Percentiles rank a stretch among this genome's conserved stretches.
Evolutionary conservation across 2,888 invertebrate species (phyloP).

Genomic region (Clusia tigrina): DNA sequence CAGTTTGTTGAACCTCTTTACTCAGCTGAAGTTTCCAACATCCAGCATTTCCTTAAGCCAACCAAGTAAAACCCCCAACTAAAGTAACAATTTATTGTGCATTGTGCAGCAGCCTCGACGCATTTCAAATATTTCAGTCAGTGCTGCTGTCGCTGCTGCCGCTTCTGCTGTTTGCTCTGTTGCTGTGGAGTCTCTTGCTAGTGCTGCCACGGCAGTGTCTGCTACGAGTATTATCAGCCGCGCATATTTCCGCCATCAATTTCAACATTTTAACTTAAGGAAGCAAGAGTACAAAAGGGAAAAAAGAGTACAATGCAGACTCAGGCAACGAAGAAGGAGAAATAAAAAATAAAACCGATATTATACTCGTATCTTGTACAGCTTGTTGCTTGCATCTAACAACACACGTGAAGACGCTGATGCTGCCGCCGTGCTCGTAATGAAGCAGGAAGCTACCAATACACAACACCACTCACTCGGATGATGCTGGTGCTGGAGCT

Average conservation of each 20-base stretch:
- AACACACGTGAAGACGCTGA: background rate
- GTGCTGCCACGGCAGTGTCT: background rate
- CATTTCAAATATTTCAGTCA: background rate
- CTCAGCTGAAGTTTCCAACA: background rate
- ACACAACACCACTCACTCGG: background rate
- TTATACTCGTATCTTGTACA: background rate
- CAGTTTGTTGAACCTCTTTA: background rate
- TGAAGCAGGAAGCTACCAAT: background rate
- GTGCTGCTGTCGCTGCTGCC: background rate
- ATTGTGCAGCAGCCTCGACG: background rate
- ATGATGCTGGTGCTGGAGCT: too few relatives aligned
- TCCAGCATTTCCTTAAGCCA: background rate
- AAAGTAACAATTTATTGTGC: background rate
- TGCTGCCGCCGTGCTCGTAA: background rate
- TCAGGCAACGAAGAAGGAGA: background rate
- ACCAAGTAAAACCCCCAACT: background rate
- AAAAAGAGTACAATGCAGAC: background rate
- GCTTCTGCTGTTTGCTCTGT: background rate
- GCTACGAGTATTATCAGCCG: background rate
- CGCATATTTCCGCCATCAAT: background rate
- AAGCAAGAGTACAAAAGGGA: background rate
- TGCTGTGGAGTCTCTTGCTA: background rate
- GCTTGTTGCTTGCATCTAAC: background rate
- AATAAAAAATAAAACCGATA: background rate
- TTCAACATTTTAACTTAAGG: background rate